Evolutionary conservation across 2,113 vertebrate genomes (phyloP), one percentile per base, ranked within the genome.

Genomic region (Patagioenas fasciata): DNA sequence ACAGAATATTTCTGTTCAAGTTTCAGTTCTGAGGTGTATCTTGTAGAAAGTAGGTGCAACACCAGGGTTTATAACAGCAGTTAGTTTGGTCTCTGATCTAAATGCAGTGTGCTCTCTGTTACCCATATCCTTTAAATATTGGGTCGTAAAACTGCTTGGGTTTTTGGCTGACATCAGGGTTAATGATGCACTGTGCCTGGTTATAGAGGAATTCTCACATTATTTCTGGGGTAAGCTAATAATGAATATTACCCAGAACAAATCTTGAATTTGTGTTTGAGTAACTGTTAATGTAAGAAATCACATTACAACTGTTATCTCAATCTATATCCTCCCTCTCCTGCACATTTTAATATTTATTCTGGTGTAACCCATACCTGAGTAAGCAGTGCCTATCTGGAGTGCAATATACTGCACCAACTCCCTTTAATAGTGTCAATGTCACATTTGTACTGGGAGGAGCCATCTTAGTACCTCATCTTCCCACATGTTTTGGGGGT

Each of bases 101-200:
- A 78, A 80, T 29, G 28, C 50, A 62, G n/a, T 11, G 28, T 1
- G 0, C 28, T 91, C 61, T 92, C 92, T 95, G 85, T 95, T 84
- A 94, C 48, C 82, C 90, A 95, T 94, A 93, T 95, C 65, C 73
- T 94, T 89, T 94, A 95, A 93, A 86, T 94, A 95, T 78, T 61
- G 84, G 58, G 79, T 69, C 23, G 1, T 90, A 94, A 86, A 93
- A 94, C 36, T 32, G 51, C 61, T 86, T 47, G 65, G n/a, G 56
- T 64, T 96, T 94, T 95, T 96, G 93, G 93, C 90, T 96, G 80
- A 85, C 75, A 81, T 72, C 17, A 34, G 6, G 1, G 72, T 28
- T 88, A 93, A 86, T 88, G 82, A 94, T 93, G 90, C 42, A 3
- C 82, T 94, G 56, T 71, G 93, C 72, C 80, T 88, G 90, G 72